Evolutionary conservation across 2,113 vertebrate genomes (phyloP).

Genomic region (Piprites chloris): DNA sequence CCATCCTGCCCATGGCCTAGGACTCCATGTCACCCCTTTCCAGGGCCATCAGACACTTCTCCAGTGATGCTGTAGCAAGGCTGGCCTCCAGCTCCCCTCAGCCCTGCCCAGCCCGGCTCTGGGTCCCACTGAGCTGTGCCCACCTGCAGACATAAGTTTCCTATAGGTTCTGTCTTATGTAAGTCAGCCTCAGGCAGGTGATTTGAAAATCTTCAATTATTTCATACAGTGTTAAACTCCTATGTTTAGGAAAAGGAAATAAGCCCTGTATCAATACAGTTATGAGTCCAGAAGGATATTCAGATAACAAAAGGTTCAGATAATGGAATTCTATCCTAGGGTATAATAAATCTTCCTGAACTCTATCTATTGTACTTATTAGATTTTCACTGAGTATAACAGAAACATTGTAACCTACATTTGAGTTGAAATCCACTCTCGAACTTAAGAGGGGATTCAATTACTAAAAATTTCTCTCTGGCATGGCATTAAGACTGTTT

Average conservation of each 20-base stretch:
- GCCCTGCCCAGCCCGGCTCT: fast-evolving
- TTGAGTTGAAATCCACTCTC: neutral
- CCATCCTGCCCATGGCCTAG: neutral
- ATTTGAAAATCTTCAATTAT: neutral
- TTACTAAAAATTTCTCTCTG: neutral
- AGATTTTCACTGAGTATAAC: neutral
- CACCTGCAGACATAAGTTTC: neutral
- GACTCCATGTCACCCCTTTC: neutral
- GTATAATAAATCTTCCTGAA: neutral
- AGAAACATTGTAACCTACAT: neutral
- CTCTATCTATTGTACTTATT: neutral
- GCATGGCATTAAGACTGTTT: neutral
- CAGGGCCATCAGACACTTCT: fast-evolving
- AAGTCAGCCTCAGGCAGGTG: neutral
- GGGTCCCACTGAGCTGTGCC: neutral
- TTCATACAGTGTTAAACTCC: neutral
- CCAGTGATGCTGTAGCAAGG: neutral
- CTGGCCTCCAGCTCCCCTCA: neutral
- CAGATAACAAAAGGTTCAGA: neutral
- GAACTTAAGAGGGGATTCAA: neutral
- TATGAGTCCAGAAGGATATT: neutral
- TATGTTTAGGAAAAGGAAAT: neutral
- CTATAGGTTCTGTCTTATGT: neutral
- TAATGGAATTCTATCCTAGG: neutral
- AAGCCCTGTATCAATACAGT: neutral